phyloP scores from a whole-genome alignment of 2,113 vertebrate genomes.

The Mobula hypostoma region DNA sequence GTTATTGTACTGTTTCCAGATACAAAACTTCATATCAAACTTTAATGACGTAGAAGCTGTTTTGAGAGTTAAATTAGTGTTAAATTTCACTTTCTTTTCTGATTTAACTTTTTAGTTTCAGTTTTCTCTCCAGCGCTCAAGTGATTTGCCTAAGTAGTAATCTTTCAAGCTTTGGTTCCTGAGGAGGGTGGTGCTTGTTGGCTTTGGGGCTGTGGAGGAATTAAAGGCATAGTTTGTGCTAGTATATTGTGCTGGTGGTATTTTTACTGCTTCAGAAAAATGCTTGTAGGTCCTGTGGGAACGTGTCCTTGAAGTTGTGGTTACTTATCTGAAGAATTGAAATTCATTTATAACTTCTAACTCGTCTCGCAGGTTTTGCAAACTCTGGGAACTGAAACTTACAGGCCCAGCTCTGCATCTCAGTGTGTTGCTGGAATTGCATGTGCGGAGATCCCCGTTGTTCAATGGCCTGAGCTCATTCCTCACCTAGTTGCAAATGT shows the following conservation, averaged over 20 bases:
- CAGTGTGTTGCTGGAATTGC: slow-evolving; percentile 96
- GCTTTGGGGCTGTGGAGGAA: too few species aligned
- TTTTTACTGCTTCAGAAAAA: too few species aligned
- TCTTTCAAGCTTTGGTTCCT: too few species aligned
- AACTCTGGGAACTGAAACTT: slow-evolving; percentile 91
- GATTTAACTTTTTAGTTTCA: neutral
- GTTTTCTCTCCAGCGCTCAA: neutral
- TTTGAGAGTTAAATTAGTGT: neutral
- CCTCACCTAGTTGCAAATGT: slow-evolving; percentile 92
- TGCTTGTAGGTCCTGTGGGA: too few species aligned
- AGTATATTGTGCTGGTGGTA: too few species aligned
- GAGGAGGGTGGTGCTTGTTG: too few species aligned
- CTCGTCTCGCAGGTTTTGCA: slow-evolving; percentile 72
- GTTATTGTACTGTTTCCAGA: neutral
- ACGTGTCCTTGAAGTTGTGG: neutral
- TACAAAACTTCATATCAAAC: neutral
- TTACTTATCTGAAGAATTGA: neutral
- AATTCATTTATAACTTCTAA: neutral
- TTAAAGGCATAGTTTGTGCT: too few species aligned
- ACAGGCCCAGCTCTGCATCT: slow-evolving; percentile 90
- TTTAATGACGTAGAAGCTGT: neutral
- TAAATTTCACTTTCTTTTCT: neutral
- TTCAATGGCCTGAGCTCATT: slow-evolving; percentile 94
- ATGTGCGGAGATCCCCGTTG: slow-evolving; percentile 91
- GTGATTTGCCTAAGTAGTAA: too few species aligned